Base-by-base conservation (phyloP, 2,888 invertebrate species). In the Lacanobia wlatinum region DNA sequence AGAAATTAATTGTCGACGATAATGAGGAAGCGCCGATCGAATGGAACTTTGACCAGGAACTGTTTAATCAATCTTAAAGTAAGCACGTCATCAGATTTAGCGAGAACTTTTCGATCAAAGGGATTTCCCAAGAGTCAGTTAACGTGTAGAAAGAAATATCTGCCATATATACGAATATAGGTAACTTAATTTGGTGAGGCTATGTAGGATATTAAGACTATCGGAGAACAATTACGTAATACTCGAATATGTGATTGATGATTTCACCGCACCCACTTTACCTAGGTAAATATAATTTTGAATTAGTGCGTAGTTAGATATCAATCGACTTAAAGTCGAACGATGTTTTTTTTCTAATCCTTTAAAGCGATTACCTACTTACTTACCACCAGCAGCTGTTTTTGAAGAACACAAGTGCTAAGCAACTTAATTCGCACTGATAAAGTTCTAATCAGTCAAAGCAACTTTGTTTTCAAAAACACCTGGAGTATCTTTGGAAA, bases 21-120 rank as follows among this genome's bases (percentile, higher is more conserved):
- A 43, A 60, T 52, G 16, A 56, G 23, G 16, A 16, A 52, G 28
- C 40, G n/a, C 63, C 21, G n/a, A 34, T 6, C 7, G 18, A 23
- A n/a, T 50, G 1, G 46, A 59, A 67, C 64, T 69, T 75, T 69
- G 69, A 75, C 38, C 81, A 62, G 62, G 55, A 81, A 76, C 28
- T 34, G n/a, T 34, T 78, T 16, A 56, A 50, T 21, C 21, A 48
- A 56, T 38, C 40, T 8, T 16, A 34, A 38, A 38, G 10, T 56
- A 9, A 9, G 14, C 12, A 43, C 38, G 75, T 65, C 61, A 69
- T 66, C 12, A 50, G 2, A 52, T 63, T 63, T 63, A 34, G 8
- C 16, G 7, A 34, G 34, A 61, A 56, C 3, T 52, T 71, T 56
- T 63, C 34, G n/a, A 10, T 23, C 10, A 6, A 62, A 46, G 62